Base-by-base conservation (phyloP, 2,888 invertebrate species). In the Agrenia bidenticulata region DNA sequence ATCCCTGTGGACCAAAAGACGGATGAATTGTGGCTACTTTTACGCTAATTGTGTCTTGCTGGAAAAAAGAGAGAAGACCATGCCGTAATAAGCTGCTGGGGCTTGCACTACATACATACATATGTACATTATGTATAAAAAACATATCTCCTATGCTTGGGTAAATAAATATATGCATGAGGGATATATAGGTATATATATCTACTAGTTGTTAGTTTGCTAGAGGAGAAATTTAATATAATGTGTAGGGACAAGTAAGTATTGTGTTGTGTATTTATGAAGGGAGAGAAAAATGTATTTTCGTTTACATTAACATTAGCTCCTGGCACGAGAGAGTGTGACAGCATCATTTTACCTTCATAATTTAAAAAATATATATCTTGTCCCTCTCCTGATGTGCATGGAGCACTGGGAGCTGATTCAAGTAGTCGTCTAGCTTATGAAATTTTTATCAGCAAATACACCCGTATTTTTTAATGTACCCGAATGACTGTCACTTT, bases 11-110 rank as follows among this genome's bases (percentile, higher is more conserved):
- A 70, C 70, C 58, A 37, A 42, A 54, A 41, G 60, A 61, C 64
- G 65, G 63, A 70, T 70, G 70, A 70, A 67, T 70, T 70, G 70
- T 70, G 70, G 67, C 64, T 64, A 67, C 67, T 70, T 64, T 69
- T 65, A 70, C 64, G 64, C 70, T 70, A 70, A 70, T 70, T 70
- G 67, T 70, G 63, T 64, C 64, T 60, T 65, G 49, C 68, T 64
- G 26, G 55, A 50, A 42, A 58, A 63, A 64, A 57, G 45, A 32
- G 23, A 11, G 23, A 50, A 23, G 42, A 37, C 21, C n/a, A n/a
- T n/a, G n/a, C n/a, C n/a, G 9, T n/a, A n/a, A n/a, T n/a, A n/a
- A n/a, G n/a, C n/a, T n/a, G 39, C 13, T 11, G 32, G 11, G 32
- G 11, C 32, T 11, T 7, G 32, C 32, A 32, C 32, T 32, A 32